A percentile compares a stretch with the other conserved stretches of the same genome.
These are phyloP conservation scores for Erinaceus europaeus DNA, from an alignment of 2,113 vertebrate species.

Conservation along the genomic window DNA sequence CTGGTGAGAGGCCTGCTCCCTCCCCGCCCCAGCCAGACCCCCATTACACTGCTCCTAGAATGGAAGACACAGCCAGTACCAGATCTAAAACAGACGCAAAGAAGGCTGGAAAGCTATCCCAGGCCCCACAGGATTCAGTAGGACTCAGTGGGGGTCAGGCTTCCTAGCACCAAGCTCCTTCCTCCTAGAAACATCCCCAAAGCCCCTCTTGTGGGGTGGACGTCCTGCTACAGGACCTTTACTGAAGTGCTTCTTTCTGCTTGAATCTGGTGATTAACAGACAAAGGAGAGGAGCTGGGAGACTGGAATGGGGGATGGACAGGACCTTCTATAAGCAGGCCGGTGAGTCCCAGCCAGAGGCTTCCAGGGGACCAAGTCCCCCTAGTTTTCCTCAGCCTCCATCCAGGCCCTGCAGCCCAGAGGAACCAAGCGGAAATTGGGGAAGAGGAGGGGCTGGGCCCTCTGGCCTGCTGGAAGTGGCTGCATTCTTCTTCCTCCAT, in stretches of 20 bases:
- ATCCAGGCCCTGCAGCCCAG: slow-evolving; percentile 34
- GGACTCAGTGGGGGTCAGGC: too few species aligned
- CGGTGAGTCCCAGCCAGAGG: slow-evolving; percentile 21
- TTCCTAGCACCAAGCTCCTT: not conserved
- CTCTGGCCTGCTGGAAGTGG: not conserved
- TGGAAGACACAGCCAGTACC: not conserved
- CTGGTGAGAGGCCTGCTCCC: too few species aligned
- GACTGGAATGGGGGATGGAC: slow-evolving; percentile 30
- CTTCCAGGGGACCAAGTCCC: not conserved
- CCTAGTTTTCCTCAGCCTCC: slow-evolving; percentile 24
- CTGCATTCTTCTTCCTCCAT: not conserved
- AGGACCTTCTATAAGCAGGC: not conserved
- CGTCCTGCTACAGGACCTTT: not conserved
- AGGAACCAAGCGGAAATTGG: slow-evolving; percentile 36
- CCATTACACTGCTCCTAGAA: not conserved
- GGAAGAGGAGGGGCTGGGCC: slow-evolving; percentile 18
- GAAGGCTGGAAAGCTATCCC: not conserved
- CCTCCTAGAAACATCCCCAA: not conserved
- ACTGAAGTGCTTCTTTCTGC: too few species aligned
- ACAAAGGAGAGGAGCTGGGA: slow-evolving; percentile 10
- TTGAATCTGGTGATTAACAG: slow-evolving; percentile 4
- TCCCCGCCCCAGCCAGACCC: not conserved
- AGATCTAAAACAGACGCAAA: not conserved
- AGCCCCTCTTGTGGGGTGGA: not conserved
- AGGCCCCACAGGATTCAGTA: not conserved